Evolutionary conservation across 2,797 vertebrate genomes (phyloP).

Genomic region (Psittacula derbiana): DNA sequence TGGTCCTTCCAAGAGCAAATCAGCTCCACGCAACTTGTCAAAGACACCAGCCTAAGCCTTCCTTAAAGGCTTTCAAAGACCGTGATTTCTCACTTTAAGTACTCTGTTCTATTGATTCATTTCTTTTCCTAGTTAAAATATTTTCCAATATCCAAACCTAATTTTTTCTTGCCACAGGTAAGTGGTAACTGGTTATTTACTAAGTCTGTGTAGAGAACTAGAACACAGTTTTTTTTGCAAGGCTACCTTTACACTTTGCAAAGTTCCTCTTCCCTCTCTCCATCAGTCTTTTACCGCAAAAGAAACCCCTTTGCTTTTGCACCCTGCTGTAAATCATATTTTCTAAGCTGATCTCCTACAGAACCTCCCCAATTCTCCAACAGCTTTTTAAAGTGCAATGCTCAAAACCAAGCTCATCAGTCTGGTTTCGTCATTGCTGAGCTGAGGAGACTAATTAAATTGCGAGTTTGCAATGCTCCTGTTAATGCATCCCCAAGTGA

Average conservation of each 20-base stretch:
- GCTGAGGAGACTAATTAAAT: slow-evolving; percentile 33
- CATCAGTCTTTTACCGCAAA: neutral
- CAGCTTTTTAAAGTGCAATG: neutral
- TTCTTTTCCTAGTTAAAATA: neutral
- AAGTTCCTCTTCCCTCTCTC: neutral
- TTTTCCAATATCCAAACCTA: neutral
- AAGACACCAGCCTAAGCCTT: neutral
- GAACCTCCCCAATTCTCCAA: neutral
- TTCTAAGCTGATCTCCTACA: neutral
- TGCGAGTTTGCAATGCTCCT: neutral
- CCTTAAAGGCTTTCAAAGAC: neutral
- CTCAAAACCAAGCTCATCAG: neutral
- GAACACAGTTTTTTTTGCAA: neutral
- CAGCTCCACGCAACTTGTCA: neutral
- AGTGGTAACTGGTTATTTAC: neutral
- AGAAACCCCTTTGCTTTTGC: neutral
- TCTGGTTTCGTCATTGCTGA: slow-evolving; percentile 5
- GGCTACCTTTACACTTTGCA: neutral
- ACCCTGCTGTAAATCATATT: neutral
- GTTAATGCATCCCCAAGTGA: slow-evolving; percentile 1
- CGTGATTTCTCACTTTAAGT: neutral
- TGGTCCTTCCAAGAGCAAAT: neutral
- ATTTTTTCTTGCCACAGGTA: neutral
- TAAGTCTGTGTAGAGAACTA: neutral
- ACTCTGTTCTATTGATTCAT: neutral